Evolutionary conservation across 2,888 invertebrate species (phyloP), one percentile per base, ranked within the genome.

Genomic region (Thera obeliscata): DNA sequence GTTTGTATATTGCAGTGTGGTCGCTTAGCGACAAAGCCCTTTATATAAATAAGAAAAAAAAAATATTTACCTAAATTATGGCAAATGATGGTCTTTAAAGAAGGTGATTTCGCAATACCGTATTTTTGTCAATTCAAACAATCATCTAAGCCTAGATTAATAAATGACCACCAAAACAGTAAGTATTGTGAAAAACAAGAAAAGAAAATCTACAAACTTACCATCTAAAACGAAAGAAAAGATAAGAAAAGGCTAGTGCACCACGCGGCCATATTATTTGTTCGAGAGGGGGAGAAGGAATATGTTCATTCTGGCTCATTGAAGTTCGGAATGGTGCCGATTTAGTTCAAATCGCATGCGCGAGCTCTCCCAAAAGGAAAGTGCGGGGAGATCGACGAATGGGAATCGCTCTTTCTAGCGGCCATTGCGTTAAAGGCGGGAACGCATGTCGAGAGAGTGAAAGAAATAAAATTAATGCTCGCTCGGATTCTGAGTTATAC

Each of bases 381-480:
- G 86, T 83, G 78, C 79, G 75, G 69, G 71, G 56, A 50, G 64
- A 41, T 52, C 76, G 73, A 78, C 92, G 87, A 91, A 93, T 92
- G 77, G 81, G 80, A 78, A 67, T 64, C 74, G 74, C 66, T 74
- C 63, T 74, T 80, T 72, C 56, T 48, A 59, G 67, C 78, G 84
- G 92, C 93, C 93, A 93, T 93, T 78, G 70, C 77, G 71, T 69
- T 79, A 79, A 79, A 84, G 92, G 92, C 89, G 93, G 88, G 81
- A 49, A 76, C 68, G 78, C 76, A 77, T 78, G 54, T 33, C 61
- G 58, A 36, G 52, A 60, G 69, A 69, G 76, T 78, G 74, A 65
- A 69, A 76, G 78, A 80, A 55, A 70, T 70, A 56, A 75, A 81
- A 86, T 84, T 78, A 77, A 78, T 78, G 78, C 69, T 60, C 65